A percentile compares a stretch with the other conserved stretches of the same genome.
Evolutionary conservation across 2,888 invertebrate species (phyloP).

Genomic region (Lasioglossum figueresi): DNA sequence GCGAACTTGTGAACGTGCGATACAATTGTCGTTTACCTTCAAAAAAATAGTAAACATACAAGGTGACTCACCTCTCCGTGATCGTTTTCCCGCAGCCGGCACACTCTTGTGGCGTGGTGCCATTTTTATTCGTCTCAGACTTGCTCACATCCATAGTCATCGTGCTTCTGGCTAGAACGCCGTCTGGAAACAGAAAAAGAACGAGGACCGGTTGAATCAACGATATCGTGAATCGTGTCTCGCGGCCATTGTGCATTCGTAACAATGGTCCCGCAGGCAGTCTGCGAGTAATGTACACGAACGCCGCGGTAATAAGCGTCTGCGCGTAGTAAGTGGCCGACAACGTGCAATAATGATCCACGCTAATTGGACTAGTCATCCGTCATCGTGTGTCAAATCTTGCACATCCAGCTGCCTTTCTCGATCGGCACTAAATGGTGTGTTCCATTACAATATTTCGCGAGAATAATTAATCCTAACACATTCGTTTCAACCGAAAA

Average conservation of each 20-base stretch:
- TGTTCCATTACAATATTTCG: not conserved
- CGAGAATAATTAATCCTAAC: not conserved
- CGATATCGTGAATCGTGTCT: slow-evolving; percentile 45
- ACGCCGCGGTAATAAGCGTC: slow-evolving; percentile 62
- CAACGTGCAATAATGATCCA: slow-evolving; percentile 73
- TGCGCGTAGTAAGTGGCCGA: slow-evolving; percentile 69
- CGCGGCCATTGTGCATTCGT: slow-evolving; percentile 32
- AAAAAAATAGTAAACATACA: not conserved
- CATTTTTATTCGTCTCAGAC: slow-evolving; percentile 87
- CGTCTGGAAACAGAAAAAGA: slow-evolving; percentile 74
- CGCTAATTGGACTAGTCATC: slow-evolving; percentile 72
- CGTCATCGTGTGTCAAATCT: slow-evolving; percentile 55
- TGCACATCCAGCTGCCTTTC: slow-evolving; percentile 1
- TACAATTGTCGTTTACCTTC: not conserved
- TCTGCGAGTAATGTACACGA: slow-evolving; percentile 48
- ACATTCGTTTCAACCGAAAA: not conserved
- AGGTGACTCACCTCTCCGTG: slow-evolving; percentile 88
- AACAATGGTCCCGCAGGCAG: slow-evolving; percentile 43
- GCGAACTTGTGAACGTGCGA: not conserved
- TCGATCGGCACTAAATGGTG: slow-evolving; percentile 11
- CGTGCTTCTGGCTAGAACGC: slow-evolving; percentile 84
- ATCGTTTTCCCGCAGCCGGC: slow-evolving; percentile 98
- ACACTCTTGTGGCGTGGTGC: slow-evolving; percentile 90
- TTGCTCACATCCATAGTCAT: slow-evolving; percentile 96
- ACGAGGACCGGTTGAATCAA: slow-evolving; percentile 40